Evolutionary conservation across 2,888 invertebrate species (phyloP).

Genomic region (Eupithecia insigniata): DNA sequence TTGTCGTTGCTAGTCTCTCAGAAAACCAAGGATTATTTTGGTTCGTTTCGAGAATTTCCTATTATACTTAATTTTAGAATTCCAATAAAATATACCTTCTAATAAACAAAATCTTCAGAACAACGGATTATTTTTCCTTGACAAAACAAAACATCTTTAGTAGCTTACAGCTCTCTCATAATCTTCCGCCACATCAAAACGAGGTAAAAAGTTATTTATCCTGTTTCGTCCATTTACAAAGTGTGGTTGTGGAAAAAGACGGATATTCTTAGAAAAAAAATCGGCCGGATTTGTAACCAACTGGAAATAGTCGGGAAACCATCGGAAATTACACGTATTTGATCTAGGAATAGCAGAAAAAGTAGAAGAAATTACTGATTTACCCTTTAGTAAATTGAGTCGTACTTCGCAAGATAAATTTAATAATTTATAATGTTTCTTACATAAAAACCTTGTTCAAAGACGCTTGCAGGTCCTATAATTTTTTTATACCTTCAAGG

Average conservation of each 20-base stretch:
- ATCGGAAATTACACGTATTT: too few species aligned
- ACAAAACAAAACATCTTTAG: background rate
- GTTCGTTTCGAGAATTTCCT: too few species aligned
- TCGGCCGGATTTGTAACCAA: background rate
- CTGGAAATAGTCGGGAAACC: too few species aligned
- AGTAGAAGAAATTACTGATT: too few species aligned
- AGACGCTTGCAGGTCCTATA: too few species aligned
- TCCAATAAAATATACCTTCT: background rate
- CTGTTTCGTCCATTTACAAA: slow-evolving; percentile 32
- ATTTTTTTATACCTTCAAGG: too few species aligned
- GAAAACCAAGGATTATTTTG: background rate
- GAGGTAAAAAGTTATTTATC: slow-evolving; percentile 42
- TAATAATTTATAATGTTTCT: too few species aligned
- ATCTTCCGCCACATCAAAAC: slow-evolving; percentile 37
- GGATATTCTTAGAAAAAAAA: background rate
- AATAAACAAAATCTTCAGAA: background rate
- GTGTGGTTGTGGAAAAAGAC: background rate
- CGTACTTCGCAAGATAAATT: too few species aligned
- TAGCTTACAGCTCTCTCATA: slow-evolving; percentile 30
- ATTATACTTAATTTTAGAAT: too few species aligned
- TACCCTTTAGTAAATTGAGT: too few species aligned
- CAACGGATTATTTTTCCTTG: background rate
- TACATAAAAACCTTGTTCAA: too few species aligned
- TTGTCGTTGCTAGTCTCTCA: background rate
- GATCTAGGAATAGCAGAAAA: too few species aligned